Evolutionary conservation across 2,113 vertebrate species (phyloP).

Genomic region (Echinops telfairi): DNA sequence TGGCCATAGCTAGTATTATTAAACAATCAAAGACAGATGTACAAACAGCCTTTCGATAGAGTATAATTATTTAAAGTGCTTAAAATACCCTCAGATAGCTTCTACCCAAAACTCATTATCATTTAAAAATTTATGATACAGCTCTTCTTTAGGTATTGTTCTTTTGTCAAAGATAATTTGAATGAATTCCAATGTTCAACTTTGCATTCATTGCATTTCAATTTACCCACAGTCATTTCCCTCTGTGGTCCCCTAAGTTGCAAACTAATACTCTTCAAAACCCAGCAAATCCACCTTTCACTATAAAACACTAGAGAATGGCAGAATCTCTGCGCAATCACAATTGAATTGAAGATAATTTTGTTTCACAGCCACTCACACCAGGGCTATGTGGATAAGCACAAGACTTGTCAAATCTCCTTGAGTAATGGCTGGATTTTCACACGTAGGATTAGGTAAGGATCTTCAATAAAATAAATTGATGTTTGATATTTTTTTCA

Average conservation of each 20-base stretch:
- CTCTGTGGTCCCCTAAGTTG: neutral
- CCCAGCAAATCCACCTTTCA: neutral
- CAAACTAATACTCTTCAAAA: slow-evolving; percentile 39
- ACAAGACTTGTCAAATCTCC: slow-evolving; percentile 6
- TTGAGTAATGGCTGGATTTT: slow-evolving; percentile 50
- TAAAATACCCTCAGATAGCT: slow-evolving; percentile 77
- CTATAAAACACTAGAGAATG: neutral
- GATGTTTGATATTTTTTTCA: slow-evolving; percentile 74
- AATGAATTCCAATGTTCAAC: slow-evolving; percentile 60
- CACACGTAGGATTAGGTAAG: slow-evolving; percentile 58
- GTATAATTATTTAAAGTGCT: slow-evolving; percentile 79
- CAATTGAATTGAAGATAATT: neutral
- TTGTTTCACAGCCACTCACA: neutral
- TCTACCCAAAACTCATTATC: slow-evolving; percentile 69
- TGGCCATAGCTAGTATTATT: slow-evolving; percentile 77
- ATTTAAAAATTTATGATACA: slow-evolving; percentile 64
- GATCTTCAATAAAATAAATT: slow-evolving; percentile 70
- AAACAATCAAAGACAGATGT: slow-evolving; percentile 81
- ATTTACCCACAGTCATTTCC: slow-evolving; percentile 4
- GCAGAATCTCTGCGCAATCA: slow-evolving; percentile 23
- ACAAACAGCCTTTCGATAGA: slow-evolving; percentile 70
- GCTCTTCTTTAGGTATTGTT: slow-evolving; percentile 28
- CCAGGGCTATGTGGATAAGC: neutral
- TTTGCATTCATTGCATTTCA: slow-evolving; percentile 18
- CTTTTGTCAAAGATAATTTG: slow-evolving; percentile 58